A percentile compares a stretch with the other conserved stretches of the same genome.
Evolutionary conservation across 1,140 invertebrate genomes (phyloP).

Genomic region (Harpegnathos saltator): DNA sequence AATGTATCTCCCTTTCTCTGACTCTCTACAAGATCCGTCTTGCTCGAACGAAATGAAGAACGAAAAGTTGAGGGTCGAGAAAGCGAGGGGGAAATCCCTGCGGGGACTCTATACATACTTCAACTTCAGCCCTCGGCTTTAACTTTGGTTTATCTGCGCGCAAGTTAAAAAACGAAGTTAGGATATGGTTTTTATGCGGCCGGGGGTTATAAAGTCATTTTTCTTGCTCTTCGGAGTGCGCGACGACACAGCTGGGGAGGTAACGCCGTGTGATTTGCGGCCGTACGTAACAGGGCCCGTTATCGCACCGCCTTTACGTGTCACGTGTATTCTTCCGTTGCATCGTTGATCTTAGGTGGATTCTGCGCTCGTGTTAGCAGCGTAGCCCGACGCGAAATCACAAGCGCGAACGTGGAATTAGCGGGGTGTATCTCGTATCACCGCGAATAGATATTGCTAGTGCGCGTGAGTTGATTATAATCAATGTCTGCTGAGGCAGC

Average conservation of each 20-base stretch:
- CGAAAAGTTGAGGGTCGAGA: not conserved
- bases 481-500: no score
- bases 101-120: not conserved
- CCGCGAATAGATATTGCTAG: not conserved
- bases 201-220: not conserved
- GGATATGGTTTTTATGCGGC: not conserved
- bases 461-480: not conserved
- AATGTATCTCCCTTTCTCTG: no score
- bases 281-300: not conserved
- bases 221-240: not conserved
- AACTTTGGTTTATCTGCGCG: not conserved
- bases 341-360: conserved; percentile 20
- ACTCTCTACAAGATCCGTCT: not conserved
- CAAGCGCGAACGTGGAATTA: not conserved
- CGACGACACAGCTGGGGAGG: not conserved
- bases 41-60: not conserved
- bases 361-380: not conserved
- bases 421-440: not conserved
- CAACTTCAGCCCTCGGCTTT: conserved; percentile 10
- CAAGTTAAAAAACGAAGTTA: not conserved
- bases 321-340: not conserved
- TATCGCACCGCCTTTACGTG: conserved; percentile 3
- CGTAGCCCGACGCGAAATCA: not conserved
- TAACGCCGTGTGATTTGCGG: conserved; percentile 37
- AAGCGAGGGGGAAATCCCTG: not conserved